Evolutionary conservation across 1,140 invertebrate genomes (phyloP).

Genomic region (Zaprionus ornatus): DNA sequence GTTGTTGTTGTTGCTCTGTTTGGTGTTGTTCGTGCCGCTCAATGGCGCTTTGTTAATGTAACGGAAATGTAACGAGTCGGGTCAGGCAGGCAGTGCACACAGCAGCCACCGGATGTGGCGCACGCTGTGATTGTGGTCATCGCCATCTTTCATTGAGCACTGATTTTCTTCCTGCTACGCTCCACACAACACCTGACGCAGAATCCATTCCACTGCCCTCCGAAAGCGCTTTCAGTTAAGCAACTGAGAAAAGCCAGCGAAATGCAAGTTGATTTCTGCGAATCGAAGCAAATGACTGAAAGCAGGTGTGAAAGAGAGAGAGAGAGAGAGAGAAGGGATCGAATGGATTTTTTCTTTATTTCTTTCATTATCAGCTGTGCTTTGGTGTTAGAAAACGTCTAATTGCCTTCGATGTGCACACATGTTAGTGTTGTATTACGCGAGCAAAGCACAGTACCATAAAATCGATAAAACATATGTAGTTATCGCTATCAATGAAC

Average conservation of each 20-base stretch:
- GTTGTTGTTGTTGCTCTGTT: constrained; percentile 53
- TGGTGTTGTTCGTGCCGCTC: constrained; percentile 57
- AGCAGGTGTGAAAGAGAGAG: not conserved
- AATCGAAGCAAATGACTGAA: not conserved
- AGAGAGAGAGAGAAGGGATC: not conserved
- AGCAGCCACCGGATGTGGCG: constrained; percentile 33
- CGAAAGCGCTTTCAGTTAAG: not conserved
- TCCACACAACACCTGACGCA: constrained; percentile 23
- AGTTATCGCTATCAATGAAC: not conserved
- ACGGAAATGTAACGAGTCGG: constrained; percentile 65
- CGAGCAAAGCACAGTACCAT: not conserved
- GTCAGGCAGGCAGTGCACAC: not conserved
- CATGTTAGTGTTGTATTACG: not conserved
- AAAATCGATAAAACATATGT: not conserved
- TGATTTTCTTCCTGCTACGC: constrained; percentile 27
- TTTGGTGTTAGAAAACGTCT: not conserved
- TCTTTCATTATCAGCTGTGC: not conserved
- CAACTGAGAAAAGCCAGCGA: not conserved
- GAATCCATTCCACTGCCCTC: not conserved
- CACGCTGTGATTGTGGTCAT: constrained; percentile 68
- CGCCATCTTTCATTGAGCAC: constrained; percentile 52
- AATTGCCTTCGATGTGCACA: not conserved
- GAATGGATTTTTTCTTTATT: not conserved
- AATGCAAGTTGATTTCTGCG: not conserved
- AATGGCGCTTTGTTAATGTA: constrained; percentile 79